These are phyloP conservation scores for Melanocharis versteri DNA, from an alignment of 2,113 vertebrate genomes.

Conservation along the genomic window DNA sequence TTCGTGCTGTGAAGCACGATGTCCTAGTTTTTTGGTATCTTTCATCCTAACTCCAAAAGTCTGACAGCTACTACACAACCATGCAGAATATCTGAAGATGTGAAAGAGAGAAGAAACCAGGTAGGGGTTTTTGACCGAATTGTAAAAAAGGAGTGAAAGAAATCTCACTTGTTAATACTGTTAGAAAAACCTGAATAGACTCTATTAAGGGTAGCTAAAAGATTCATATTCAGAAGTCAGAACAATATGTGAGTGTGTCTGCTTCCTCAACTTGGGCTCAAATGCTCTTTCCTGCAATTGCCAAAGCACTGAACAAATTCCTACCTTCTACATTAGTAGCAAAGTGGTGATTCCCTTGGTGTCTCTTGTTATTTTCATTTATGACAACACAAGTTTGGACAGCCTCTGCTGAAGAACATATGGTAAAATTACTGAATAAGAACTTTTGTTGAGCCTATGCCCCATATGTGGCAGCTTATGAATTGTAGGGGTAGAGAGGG, in stretches of 20 bases:
- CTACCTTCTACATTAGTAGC: background rate
- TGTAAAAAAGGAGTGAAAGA: background rate
- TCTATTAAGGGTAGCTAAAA: background rate
- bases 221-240: background rate
- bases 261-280: background rate
- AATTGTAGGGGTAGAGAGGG: background rate
- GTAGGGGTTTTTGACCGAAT: accelerated
- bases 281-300: background rate
- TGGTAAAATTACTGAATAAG: background rate
- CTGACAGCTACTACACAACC: background rate
- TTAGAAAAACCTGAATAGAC: background rate
- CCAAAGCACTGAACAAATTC: background rate
- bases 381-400: background rate
- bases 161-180: background rate
- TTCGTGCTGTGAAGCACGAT: accelerated
- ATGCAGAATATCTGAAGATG: background rate
- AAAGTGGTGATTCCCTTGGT: background rate
- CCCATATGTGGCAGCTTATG: background rate
- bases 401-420: background rate
- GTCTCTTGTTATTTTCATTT: background rate
- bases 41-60: background rate
- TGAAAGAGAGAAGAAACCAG: background rate
- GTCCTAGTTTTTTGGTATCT: background rate
- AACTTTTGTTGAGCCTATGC: accelerated
- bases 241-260: background rate